Conservation (phyloP, 2,888 invertebrate genomes). For the Pseudeuparius sepicola region DNA sequence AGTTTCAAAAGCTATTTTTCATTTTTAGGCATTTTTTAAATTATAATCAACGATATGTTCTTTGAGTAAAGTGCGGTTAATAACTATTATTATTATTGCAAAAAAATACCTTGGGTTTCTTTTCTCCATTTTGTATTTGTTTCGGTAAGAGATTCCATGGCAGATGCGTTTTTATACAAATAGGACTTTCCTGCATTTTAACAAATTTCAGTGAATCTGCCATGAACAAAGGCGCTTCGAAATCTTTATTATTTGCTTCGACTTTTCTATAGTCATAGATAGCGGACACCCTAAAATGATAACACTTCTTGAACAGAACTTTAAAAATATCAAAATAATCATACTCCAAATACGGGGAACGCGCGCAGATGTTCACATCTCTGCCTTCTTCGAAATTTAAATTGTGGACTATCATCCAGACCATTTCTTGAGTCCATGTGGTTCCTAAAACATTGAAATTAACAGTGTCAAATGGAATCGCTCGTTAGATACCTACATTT, state of each 20-base stretch:
- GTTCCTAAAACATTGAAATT: slow-evolving; percentile 45
- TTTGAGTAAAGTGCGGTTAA: too few relatives aligned
- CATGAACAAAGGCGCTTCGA: slow-evolving; percentile 26
- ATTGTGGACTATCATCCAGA: slow-evolving; percentile 57
- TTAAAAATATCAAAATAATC: too few relatives aligned
- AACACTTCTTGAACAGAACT: too few relatives aligned
- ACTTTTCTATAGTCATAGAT: slow-evolving; percentile 38
- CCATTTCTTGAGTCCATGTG: slow-evolving; percentile 70
- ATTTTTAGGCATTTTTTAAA: slow-evolving; percentile 5
- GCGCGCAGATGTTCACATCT: slow-evolving; percentile 41
- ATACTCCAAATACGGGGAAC: slow-evolving; percentile 67
- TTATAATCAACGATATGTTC: too few relatives aligned
- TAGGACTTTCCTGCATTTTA: slow-evolving; percentile 24
- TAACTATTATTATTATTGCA: too few relatives aligned
- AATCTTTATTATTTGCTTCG: slow-evolving; percentile 29
- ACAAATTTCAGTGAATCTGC: slow-evolving; percentile 29
- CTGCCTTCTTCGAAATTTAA: slow-evolving; percentile 49
- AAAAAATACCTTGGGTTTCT: slow-evolving; percentile 33
- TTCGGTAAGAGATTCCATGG: slow-evolving; percentile 50
- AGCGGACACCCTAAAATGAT: slow-evolving; percentile 33
- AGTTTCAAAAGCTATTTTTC: too few relatives aligned
- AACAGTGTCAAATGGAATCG: too few relatives aligned
- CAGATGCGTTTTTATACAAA: slow-evolving; percentile 56
- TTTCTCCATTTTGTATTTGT: slow-evolving; percentile 36
- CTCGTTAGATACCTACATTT: too few relatives aligned